Evolutionary conservation across 2,888 invertebrate species (phyloP).

Genomic region (Sarcophaga subvicina): DNA sequence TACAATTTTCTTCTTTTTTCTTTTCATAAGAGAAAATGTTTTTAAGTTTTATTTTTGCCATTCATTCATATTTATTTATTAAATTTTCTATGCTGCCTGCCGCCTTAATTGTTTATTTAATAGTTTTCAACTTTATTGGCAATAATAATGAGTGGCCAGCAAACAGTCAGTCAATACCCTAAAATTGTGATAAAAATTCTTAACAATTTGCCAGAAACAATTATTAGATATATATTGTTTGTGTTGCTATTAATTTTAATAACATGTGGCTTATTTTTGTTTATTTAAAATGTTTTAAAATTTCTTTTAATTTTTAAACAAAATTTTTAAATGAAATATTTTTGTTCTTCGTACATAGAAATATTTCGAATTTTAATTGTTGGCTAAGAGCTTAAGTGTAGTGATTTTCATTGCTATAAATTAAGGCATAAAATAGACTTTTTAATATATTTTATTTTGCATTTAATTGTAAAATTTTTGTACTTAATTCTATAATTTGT

Average conservation of each 20-base stretch:
- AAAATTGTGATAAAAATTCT: slow-evolving; percentile 36
- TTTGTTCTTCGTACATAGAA: background rate
- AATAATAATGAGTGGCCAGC: slow-evolving; percentile 39
- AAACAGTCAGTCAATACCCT: slow-evolving; percentile 38
- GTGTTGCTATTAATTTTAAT: background rate
- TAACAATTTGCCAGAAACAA: slow-evolving; percentile 39
- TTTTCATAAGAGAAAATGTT: background rate
- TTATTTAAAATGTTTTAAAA: slow-evolving; percentile 24
- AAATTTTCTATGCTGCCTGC: background rate
- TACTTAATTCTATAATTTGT: too few relatives aligned
- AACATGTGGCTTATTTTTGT: slow-evolving; percentile 37
- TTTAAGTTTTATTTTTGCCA: slow-evolving; percentile 9
- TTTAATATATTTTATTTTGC: background rate
- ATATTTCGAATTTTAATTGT: background rate
- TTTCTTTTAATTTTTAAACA: background rate
- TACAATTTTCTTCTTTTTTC: background rate
- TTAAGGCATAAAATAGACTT: background rate
- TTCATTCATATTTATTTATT: slow-evolving; percentile 1
- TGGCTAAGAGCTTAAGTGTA: slow-evolving; percentile 17
- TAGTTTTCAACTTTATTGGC: slow-evolving; percentile 5
- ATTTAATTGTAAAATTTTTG: background rate
- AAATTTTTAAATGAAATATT: background rate
- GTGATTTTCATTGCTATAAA: slow-evolving; percentile 10
- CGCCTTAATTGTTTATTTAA: background rate
- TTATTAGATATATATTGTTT: background rate